Base-by-base conservation (phyloP, 2,888 invertebrate genomes). In the Polymixis lichenea region DNA sequence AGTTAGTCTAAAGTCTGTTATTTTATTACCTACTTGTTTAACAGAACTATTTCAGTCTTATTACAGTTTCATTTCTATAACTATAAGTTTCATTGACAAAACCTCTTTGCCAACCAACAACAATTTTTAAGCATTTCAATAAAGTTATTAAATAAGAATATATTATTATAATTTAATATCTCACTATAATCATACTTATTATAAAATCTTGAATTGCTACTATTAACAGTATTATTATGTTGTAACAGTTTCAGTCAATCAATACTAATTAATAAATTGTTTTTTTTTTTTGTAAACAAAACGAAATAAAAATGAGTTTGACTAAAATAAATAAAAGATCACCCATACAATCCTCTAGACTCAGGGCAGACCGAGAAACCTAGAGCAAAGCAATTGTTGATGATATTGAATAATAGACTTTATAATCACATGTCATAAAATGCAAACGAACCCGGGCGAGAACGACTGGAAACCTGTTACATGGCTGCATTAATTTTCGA, bases 21-120 rank as follows among this genome's bases (percentile, higher is more conserved):
- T 5, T 60, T 38, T 38, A 38, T 38, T 69, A 70, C n/a, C 1
- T 55, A 25, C 55, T n/a, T 0, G 6, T 32, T 66, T 66, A 51
- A n/a, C 49, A 79, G 15, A 77, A 78, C 25, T n/a, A 77, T 13
- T 71, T 79, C 77, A 77, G 77, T 77, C 79, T 77, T 62, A 60
- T 53, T 49, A 61, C 25, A 61, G 46, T 78, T 78, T 28, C 11
- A 55, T 46, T 46, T 46, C 43, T 46, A 61, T 38, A 68, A 49
- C 28, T 69, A 53, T 28, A 64, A 11, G 19, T 53, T 51, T 32
- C 19, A 65, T 22, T 60, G 43, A 13, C 17, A 32, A 28, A 61
- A 19, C 9, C 49, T 64, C 32, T 65, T 32, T 69, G 11, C 17
- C n/a, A 46, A 46, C 9, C 5, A 17, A 38, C 25, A 25, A 19